These are phyloP conservation scores for Ceyx margarethae DNA, from an alignment of 2,113 vertebrate genomes.

Conservation along the genomic window DNA sequence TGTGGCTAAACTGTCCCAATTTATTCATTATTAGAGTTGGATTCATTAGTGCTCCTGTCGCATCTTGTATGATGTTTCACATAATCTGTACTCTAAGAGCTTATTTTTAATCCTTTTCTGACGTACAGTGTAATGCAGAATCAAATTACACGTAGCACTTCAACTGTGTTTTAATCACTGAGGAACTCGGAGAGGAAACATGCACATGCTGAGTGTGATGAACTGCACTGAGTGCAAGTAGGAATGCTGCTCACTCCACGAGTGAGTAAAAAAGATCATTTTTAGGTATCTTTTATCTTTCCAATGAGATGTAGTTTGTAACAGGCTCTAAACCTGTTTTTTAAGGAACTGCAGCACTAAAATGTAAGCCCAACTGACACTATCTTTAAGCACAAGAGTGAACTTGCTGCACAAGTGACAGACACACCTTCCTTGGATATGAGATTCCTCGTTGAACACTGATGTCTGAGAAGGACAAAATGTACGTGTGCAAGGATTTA, in stretches of 20 bases:
- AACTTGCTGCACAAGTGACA: neutral
- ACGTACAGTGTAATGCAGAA: constrained; percentile 13
- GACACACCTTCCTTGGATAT: neutral
- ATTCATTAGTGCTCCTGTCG: constrained; percentile 41
- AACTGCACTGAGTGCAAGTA: neutral
- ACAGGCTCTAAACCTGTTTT: neutral
- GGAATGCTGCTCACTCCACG: neutral
- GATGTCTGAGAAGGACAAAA: neutral
- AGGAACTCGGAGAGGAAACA: neutral
- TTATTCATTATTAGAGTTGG: constrained; percentile 15
- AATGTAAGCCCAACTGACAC: neutral
- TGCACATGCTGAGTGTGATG: neutral
- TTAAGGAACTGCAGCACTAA: neutral
- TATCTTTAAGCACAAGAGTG: neutral
- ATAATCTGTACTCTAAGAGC: constrained; percentile 28
- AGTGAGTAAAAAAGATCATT: neutral
- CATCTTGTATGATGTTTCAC: constrained; percentile 2
- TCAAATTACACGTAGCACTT: constrained; percentile 16
- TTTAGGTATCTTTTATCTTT: neutral
- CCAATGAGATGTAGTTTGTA: neutral
- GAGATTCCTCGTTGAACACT: neutral
- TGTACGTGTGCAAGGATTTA: neutral
- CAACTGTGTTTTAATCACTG: neutral
- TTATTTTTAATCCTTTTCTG: constrained; percentile 60
- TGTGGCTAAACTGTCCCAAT: neutral